Evolutionary conservation across 2,888 invertebrate genomes (phyloP), one percentile per base, ranked within the genome.

Genomic region (Clivina fossor): DNA sequence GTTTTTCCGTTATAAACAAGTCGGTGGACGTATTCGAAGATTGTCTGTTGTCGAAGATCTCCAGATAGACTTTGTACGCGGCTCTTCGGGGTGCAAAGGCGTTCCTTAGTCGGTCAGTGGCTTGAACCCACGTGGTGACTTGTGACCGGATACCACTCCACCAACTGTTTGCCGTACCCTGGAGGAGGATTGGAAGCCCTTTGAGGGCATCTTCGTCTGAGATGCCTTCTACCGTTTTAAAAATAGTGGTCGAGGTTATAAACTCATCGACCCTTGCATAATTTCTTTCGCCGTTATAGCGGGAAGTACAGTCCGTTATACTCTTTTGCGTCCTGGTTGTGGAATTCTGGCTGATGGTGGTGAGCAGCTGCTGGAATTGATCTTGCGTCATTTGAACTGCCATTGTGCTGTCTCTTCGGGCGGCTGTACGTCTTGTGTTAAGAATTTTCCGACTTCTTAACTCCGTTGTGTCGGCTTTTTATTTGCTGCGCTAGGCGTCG

Each of bases 21-120:
- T 58, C 57, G 4, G 46, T 50, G n/a, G 57, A 38, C 8, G 24
- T 50, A 11, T 47, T 20, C 2, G 16, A 18, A 5, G 48, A 28
- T 51, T 64, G 63, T 20, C n/a, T 32, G 13, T 30, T 24, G 3
- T 11, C 28, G 33, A 62, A 62, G 7, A 64, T 35, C 3, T 61
- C 56, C 8, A 49, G 4, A 30, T 61, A 63, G 2, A 63, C 38
- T 47, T 62, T 56, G 35, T 63, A 41, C 13, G 60, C 51, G 4
- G 59, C 60, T 46, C 55, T 49, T 15, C 47, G 43, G 1, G 59
- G 59, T 4, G 64, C 57, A 26, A 59, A 64, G 11, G 59, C 58
- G 1, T 44, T 13, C 9, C 58, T 47, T 7, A 63, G 47, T 19
- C 37, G 11, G 4, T 38, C 24, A 8, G 43, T 46, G 4, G 62